Evolutionary conservation across 2,113 vertebrate genomes (phyloP).

Genomic region (Copsychus sechellarum): DNA sequence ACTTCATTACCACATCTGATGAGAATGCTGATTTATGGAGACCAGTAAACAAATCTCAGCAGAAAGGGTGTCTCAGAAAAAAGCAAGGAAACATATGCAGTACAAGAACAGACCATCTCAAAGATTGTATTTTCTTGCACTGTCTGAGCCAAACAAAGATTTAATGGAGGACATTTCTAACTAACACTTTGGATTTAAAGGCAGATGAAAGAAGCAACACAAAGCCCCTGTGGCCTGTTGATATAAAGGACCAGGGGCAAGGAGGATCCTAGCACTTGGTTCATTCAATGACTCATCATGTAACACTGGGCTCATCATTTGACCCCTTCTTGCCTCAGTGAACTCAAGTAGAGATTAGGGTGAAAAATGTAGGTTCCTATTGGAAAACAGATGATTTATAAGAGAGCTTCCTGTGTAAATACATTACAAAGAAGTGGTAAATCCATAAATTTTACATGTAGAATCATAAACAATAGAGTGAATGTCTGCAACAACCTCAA

Average conservation of each 20-base stretch:
- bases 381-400: slow-evolving; percentile 64
- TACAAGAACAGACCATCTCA: neutral
- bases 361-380: slow-evolving; percentile 44
- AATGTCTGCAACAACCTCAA: neutral
- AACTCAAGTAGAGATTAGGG: slow-evolving; percentile 48
- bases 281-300: slow-evolving; percentile 62
- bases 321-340: slow-evolving; percentile 54
- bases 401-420: slow-evolving; percentile 44
- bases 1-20: slow-evolving; percentile 44
- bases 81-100: neutral
- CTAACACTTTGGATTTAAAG: slow-evolving; percentile 22
- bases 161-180: neutral
- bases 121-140: neutral
- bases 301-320: slow-evolving; percentile 47
- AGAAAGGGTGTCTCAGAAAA: neutral
- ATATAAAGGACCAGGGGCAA: slow-evolving; percentile 58
- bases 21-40: slow-evolving; percentile 57
- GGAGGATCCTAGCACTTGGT: slow-evolving; percentile 38
- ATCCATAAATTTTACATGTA: slow-evolving; percentile 33
- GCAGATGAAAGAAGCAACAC: neutral
- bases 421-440: slow-evolving; percentile 52
- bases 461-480: slow-evolving; percentile 31
- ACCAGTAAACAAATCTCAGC: slow-evolving; percentile 32
- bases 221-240: slow-evolving; percentile 44
- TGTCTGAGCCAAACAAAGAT: neutral